Evolutionary conservation across 2,888 invertebrate species (phyloP).

Genomic region (Microctonus brassicae): DNA sequence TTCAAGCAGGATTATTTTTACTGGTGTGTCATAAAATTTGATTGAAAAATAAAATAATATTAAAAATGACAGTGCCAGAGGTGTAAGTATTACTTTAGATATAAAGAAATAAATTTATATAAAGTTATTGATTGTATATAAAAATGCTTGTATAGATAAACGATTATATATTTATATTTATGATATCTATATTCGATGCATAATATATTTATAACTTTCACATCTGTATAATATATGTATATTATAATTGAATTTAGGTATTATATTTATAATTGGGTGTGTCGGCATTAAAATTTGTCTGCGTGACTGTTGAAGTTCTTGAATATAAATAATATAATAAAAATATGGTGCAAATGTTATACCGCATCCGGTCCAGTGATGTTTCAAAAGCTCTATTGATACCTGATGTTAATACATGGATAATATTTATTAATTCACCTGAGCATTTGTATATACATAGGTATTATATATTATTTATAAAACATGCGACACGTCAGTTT

Average conservation of each 20-base stretch:
- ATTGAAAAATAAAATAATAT: too few species aligned
- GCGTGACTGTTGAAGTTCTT: background rate
- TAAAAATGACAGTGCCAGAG: slow-evolving; percentile 56
- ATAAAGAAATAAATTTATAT: background rate
- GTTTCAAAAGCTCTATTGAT: background rate
- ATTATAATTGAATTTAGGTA: background rate
- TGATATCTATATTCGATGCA: too few species aligned
- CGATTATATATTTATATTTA: too few species aligned
- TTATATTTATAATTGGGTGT: background rate
- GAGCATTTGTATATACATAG: background rate
- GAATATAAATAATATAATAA: too few species aligned
- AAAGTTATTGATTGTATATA: too few species aligned
- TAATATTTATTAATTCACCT: too few species aligned
- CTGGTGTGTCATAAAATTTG: too few species aligned
- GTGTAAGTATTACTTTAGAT: slow-evolving; percentile 48
- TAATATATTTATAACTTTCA: too few species aligned
- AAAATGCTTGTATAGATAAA: too few species aligned
- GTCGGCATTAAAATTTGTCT: background rate
- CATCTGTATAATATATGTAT: too few species aligned
- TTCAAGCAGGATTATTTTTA: slow-evolving; percentile 3
- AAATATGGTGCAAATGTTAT: background rate
- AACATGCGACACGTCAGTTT: background rate
- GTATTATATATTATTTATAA: background rate
- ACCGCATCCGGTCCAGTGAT: background rate
- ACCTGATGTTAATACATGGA: background rate